Evolutionary conservation across 2,888 invertebrate genomes (phyloP).

Genomic region (Saturnia pavonia): DNA sequence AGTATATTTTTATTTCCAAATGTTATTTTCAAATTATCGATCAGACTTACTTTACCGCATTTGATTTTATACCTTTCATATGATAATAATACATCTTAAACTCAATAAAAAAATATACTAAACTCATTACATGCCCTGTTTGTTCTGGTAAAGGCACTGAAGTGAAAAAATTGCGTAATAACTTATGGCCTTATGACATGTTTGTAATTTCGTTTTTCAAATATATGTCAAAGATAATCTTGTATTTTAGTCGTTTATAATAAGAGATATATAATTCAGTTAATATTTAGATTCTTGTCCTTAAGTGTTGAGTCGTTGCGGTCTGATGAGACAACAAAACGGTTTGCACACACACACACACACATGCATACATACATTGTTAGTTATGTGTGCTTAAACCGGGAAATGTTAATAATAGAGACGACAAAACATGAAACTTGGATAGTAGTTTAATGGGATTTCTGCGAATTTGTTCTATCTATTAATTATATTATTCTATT

Average conservation of each 20-base stretch:
- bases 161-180: neutral
- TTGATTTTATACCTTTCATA: too few relatives aligned
- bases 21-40: too few relatives aligned
- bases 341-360: neutral
- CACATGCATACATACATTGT: too few relatives aligned
- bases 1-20: too few relatives aligned
- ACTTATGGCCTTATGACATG: neutral
- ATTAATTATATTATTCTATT: neutral
- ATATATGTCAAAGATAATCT: neutral
- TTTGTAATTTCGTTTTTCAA: neutral
- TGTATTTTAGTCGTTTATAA: neutral
- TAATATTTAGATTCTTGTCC: neutral
- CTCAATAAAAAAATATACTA: neutral
- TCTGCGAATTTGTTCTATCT: neutral
- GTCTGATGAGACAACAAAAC: slow-evolving; percentile 2
- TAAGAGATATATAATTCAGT: neutral
- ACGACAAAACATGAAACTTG: neutral
- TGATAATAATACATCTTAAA: too few relatives aligned
- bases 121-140: neutral
- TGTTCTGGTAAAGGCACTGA: neutral
- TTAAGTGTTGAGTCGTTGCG: neutral
- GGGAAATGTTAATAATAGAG: neutral
- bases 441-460: slow-evolving; percentile 6
- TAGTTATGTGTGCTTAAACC: neutral
- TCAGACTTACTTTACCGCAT: too few relatives aligned